Evolutionary conservation across 2,797 vertebrate species (phyloP), one percentile per base, ranked within the genome.

Genomic region (Astyanax mexicanus): DNA sequence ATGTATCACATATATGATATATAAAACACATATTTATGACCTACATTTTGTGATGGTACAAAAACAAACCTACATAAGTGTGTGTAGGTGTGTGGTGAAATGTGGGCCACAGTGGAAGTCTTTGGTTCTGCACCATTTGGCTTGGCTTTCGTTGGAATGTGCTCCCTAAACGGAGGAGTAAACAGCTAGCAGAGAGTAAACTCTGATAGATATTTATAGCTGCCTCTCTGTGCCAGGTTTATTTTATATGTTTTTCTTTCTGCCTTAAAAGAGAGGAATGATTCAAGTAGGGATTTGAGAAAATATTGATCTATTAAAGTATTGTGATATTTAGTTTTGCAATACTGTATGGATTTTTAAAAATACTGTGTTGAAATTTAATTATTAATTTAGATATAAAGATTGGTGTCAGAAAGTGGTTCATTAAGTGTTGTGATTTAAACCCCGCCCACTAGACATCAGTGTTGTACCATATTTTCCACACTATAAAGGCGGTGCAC

Each of bases 181-280:
- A 45, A 44, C 42, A n/a, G 21, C 62, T n/a, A 29, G 12, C 23
- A 25, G 40, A 42, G 62, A 45, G 62, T 45, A 65, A 65, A 65
- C 7, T 27, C 40, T n/a, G n/a, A n/a, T 23, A 1, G 12, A 17
- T 65, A 65, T 45, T 65, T 65, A 65, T 65, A 65, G 40, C 62
- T 19, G n/a, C 5, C 40, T 65, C 40, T 7, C 38, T 27, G 13
- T 27, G 62, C 40, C 62, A 23, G 12, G 40, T 40, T 38, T 45
- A 25, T n/a, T n/a, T 65, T 15, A 44, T 11, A 38, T 23, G 3
- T 40, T 23, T 23, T 19, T 8, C 15, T 40, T 23, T 42, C 0
- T 9, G n/a, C 38, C 40, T 45, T 40, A 65, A 45, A 10, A 29
- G 1, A 15, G 42, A 65, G 44, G 62, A n/a, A 45, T 44, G 23